Percentiles rank a stretch among this genome's conserved stretches.
Evolutionary conservation across 2,797 vertebrate species (phyloP).

Genomic region (Argyrosomus regius): DNA sequence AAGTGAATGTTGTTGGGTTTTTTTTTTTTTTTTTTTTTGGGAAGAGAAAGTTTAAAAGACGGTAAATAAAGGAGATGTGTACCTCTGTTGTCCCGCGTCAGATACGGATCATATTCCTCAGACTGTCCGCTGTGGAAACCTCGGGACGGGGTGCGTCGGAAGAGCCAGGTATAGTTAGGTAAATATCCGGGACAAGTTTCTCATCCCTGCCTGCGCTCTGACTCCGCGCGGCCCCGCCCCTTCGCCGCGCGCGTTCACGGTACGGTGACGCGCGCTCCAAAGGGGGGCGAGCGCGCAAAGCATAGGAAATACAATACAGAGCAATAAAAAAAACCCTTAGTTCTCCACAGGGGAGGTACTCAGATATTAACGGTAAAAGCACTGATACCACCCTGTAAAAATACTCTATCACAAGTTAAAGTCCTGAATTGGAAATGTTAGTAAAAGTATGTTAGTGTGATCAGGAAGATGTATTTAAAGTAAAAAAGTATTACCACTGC

Average conservation of each 20-base stretch:
- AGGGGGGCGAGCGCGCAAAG: constrained; percentile 12
- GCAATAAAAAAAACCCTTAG: too few species aligned
- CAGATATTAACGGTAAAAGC: background rate
- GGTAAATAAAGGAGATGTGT: constrained; percentile 30
- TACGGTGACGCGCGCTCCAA: constrained; percentile 14
- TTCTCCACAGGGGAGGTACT: background rate
- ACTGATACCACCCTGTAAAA: background rate
- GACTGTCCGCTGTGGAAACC: constrained; percentile 35
- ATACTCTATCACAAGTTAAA: background rate
- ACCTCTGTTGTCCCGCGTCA: constrained; percentile 72
- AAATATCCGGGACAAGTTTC: constrained; percentile 84
- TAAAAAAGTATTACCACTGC: too few species aligned
- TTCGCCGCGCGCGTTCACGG: constrained; percentile 64
- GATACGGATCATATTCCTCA: constrained; percentile 39
- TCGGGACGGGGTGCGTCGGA: constrained; percentile 59
- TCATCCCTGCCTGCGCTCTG: constrained; percentile 71
- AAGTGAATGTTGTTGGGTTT: constrained; percentile 29
- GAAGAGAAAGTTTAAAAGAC: constrained; percentile 30
- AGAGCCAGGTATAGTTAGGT: constrained; percentile 78
- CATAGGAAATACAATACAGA: background rate
- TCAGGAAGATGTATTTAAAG: too few species aligned
- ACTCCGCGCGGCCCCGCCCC: constrained; percentile 78
- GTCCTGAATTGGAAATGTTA: too few species aligned
- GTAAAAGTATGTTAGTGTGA: too few species aligned
- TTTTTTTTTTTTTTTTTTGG: constrained; percentile 23